phyloP scores from a whole-genome alignment of 2,113 vertebrate species.

The Delphinus delphis region DNA sequence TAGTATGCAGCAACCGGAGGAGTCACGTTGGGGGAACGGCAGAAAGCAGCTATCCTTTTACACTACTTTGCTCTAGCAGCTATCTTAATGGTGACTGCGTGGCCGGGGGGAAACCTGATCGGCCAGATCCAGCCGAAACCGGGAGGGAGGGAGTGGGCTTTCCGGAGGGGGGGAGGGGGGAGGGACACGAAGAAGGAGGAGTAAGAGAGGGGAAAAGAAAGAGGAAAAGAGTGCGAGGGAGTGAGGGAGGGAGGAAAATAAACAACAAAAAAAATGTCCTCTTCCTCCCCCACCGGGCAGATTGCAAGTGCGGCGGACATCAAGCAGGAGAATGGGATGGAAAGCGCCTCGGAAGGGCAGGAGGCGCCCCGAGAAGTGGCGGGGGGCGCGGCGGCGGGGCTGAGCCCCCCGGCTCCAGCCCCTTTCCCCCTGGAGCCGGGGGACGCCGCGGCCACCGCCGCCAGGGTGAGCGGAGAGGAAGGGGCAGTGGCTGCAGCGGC shows the following conservation, averaged over 20 bases:
- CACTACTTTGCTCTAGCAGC: constrained; percentile 90
- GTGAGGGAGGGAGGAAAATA: constrained; percentile 79
- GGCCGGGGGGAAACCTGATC: constrained; percentile 98
- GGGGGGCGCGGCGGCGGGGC: constrained; percentile 74
- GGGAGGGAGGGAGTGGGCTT: constrained; percentile 94
- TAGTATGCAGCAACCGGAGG: constrained; percentile 83
- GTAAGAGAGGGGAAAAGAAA: constrained; percentile 66
- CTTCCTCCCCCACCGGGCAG: constrained; percentile 95
- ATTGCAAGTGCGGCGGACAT: constrained; percentile 92
- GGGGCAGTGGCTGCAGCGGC: constrained; percentile 85
- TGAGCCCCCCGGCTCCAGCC: constrained; percentile 78
- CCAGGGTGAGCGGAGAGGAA: constrained; percentile 90
- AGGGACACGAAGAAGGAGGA: constrained; percentile 74
- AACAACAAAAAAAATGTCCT: constrained; percentile 92
- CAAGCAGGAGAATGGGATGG: constrained; percentile 97
- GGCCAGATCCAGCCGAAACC: constrained; percentile 88
- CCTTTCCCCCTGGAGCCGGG: constrained; percentile 78
- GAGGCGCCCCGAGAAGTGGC: constrained; percentile 75
- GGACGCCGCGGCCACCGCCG: constrained; percentile 88
- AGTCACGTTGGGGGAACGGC: constrained; percentile 84
- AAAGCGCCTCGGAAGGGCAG: constrained; percentile 84
- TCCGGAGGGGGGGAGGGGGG: constrained; percentile 82
- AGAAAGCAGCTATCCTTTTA: constrained; percentile 90
- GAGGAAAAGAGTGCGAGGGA: constrained; percentile 68
- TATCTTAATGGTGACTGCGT: constrained; percentile 94